Base-by-base conservation (phyloP, 1,140 invertebrate genomes). In the Drosophila melanica region DNA sequence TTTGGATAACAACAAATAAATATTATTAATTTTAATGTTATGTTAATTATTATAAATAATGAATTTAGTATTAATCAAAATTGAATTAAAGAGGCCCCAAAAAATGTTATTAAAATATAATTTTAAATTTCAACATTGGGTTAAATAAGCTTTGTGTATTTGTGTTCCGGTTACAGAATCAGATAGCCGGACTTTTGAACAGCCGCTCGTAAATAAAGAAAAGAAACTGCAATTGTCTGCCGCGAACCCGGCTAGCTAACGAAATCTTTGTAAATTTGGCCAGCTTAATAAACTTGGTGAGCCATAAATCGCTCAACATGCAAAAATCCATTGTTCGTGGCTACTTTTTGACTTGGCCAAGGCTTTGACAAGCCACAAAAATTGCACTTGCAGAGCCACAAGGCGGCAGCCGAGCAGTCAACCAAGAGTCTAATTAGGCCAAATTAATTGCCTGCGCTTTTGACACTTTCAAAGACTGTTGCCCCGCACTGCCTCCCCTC, bases 361-460 rank as follows among this genome's bases (percentile, higher is more conserved):
- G 50, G 50, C 57, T 59, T 70, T 75, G 67, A 72, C 72, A 78
- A 75, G 74, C 74, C 81, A 76, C 71, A 86, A 81, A 75, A 87
- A 81, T 71, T 87, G 82, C 82, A 86, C 62, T 75, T 45, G 65
- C 64, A 35, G 10, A 48, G 67, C 14, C 60, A 50, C 18, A 39
- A 50, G 23, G 18, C 45, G 14, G 37, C 75, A 59, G 66, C 62
- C 60, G 63, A 74, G 81, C 77, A 87, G 77, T 71, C 73, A 85
- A 63, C 66, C 77, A 85, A 79, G 84, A 82, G 82, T 79, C 82
- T 86, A 86, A 86, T 86, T 86, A 86, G 82, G 67, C 71, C 79
- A 86, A 86, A 86, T 86, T 86, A 86, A 86, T 86, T 86, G 82
- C 84, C 82, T 86, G 82, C 82, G 82, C 82, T 86, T 86, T 86